phyloP scores from a whole-genome alignment of 2,888 invertebrate genomes.

The Lasioglossum calceatum region DNA sequence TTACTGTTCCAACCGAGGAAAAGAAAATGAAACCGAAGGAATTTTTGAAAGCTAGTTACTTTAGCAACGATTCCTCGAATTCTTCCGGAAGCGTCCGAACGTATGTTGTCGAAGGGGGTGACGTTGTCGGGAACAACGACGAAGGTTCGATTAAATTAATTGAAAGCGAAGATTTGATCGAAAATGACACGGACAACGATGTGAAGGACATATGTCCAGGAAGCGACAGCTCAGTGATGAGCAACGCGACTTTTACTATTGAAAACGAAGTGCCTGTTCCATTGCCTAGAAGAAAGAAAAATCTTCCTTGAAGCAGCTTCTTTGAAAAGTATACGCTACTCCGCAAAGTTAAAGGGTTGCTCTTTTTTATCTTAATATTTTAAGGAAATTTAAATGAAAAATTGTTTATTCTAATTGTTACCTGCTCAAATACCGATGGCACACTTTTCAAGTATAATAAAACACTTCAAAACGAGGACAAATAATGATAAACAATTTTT shows the following conservation, averaged over 20 bases:
- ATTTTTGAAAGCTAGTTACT: slow-evolving; percentile 22
- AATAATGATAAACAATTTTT: not conserved
- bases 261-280: slow-evolving; percentile 71
- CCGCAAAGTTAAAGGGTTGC: not conserved
- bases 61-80: slow-evolving; percentile 51
- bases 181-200: slow-evolving; percentile 3
- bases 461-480: not conserved
- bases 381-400: not conserved
- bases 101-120: slow-evolving; percentile 67
- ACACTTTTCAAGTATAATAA: not conserved
- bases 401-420: not conserved
- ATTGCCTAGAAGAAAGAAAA: slow-evolving; percentile 65
- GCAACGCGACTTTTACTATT: slow-evolving; percentile 75
- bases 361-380: not conserved
- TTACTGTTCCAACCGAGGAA: not conserved
- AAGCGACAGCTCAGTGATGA: slow-evolving; percentile 67
- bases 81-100: slow-evolving; percentile 72
- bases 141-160: slow-evolving; percentile 20
- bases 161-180: slow-evolving; percentile 9
- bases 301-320: slow-evolving; percentile 28
- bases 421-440: not conserved
- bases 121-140: slow-evolving; percentile 45
- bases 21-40: not conserved
- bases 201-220: slow-evolving; percentile 15
- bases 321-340: not conserved